A percentile compares a stretch with the other conserved stretches of the same genome.
Conservation (phyloP, 2,888 invertebrate genomes). For the Chymomyza amoena region DNA sequence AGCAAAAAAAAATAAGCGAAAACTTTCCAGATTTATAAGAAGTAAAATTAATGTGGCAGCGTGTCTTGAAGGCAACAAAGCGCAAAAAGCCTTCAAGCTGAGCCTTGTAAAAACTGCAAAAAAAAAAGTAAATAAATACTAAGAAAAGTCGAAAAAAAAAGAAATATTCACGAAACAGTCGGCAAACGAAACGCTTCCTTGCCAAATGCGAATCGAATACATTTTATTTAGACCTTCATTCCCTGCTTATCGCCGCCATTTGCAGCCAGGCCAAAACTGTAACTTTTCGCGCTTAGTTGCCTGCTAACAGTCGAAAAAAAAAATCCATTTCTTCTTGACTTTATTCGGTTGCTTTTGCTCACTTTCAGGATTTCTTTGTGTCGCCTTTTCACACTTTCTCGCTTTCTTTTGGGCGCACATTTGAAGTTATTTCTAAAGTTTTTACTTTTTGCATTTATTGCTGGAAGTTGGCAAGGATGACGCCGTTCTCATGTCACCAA, state of each 20-base stretch:
- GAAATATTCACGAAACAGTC: slow-evolving; percentile 28
- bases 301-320: slow-evolving; percentile 33
- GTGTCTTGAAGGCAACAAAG: slow-evolving; percentile 33
- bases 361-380: slow-evolving; percentile 56
- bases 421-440: slow-evolving; percentile 62
- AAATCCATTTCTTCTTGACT: slow-evolving; percentile 30
- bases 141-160: slow-evolving; percentile 2
- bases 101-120: slow-evolving; percentile 1
- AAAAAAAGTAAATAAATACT: slow-evolving; percentile 11
- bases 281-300: slow-evolving; percentile 70
- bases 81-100: slow-evolving; percentile 19
- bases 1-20: slow-evolving; percentile 38
- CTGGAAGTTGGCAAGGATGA: background rate
- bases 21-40: slow-evolving; percentile 69
- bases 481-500: slow-evolving; percentile 35
- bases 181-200: background rate
- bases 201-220: slow-evolving; percentile 68
- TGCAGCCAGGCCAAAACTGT: slow-evolving; percentile 47
- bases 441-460: slow-evolving; percentile 18
- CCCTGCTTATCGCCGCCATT: slow-evolving; percentile 11
- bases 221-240: slow-evolving; percentile 54
- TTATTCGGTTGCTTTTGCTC: slow-evolving; percentile 17
- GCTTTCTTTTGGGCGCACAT: slow-evolving; percentile 32
- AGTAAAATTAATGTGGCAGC: slow-evolving; percentile 74
- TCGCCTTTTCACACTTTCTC: slow-evolving; percentile 7